These are phyloP conservation scores for Meda fulgida DNA, from an alignment of 2,797 vertebrate species.

Conservation along the genomic window DNA sequence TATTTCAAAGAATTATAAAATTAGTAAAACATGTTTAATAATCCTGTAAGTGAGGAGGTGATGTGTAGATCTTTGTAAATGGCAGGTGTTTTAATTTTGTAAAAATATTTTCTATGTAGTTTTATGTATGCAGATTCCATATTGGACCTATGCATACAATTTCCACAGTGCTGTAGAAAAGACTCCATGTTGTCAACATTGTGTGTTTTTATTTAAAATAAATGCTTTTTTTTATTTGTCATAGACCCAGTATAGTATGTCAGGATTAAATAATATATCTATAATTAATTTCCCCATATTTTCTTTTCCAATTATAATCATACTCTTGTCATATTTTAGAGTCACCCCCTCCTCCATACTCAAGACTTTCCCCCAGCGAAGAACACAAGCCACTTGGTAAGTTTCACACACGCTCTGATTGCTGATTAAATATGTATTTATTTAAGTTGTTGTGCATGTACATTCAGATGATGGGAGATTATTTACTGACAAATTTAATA, in stretches of 20 bases:
- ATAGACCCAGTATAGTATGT: not conserved
- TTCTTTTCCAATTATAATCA: slow-evolving; percentile 27
- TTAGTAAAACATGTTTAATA: not conserved
- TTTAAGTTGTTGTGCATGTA: not conserved
- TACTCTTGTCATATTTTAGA: slow-evolving; percentile 84
- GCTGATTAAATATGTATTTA: slow-evolving; percentile 17
- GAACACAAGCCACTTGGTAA: slow-evolving; percentile 97
- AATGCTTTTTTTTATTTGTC: not conserved
- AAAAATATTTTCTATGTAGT: not conserved
- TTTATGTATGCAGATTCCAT: not conserved
- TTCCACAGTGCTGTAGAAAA: not conserved
- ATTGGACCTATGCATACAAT: not conserved
- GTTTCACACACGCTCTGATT: slow-evolving; percentile 53
- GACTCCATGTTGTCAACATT: not conserved
- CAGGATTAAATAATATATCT: not conserved
- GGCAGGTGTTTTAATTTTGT: not conserved
- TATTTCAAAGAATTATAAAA: not conserved
- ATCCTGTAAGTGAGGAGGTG: not conserved
- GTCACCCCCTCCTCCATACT: slow-evolving; percentile 98
- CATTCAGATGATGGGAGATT: slow-evolving; percentile 22
- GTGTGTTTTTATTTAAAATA: not conserved
- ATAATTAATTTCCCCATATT: not conserved
- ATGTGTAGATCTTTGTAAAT: not conserved
- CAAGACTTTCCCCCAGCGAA: slow-evolving; percentile 89
- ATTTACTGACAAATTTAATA: slow-evolving; percentile 20